phyloP scores from a whole-genome alignment of 92 coral and sea anemone genomes.

The Galaxea fascicularis region DNA sequence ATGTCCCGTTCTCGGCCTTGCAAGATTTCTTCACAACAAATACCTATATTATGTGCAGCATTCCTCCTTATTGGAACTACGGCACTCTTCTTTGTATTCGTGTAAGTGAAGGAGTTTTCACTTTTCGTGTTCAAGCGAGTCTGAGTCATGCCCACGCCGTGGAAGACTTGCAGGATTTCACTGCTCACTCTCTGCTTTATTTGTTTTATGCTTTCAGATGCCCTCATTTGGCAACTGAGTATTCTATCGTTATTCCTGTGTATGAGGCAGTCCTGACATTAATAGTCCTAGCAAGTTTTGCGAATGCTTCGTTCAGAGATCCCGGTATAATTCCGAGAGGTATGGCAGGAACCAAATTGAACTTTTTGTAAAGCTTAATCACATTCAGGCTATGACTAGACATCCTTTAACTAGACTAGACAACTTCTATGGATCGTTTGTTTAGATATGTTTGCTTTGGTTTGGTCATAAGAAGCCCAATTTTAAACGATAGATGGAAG shows the following conservation, averaged over 20 bases:
- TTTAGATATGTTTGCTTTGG: background rate
- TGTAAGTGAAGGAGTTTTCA: constrained; percentile 73
- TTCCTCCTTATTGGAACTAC: constrained; percentile 90
- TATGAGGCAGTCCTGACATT: constrained; percentile 89
- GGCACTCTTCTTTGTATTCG: constrained; percentile 89
- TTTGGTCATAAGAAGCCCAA: background rate
- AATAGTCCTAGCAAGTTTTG: constrained; percentile 89
- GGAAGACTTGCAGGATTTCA: constrained; percentile 32
- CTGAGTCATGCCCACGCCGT: constrained; percentile 54
- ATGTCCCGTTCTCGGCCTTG: constrained; percentile 85
- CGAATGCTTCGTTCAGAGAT: constrained; percentile 95
- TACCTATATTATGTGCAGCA: constrained; percentile 92
- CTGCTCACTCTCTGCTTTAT: constrained; percentile 6
- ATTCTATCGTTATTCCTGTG: constrained; percentile 85
- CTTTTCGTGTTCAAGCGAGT: constrained; percentile 40
- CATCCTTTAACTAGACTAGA: background rate
- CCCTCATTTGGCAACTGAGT: constrained; percentile 77
- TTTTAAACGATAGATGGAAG: background rate
- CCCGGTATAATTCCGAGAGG: constrained; percentile 98
- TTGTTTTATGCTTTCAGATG: constrained; percentile 77
- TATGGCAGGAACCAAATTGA: constrained; percentile 11
- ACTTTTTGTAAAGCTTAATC: background rate
- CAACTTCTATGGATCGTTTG: constrained; percentile 4
- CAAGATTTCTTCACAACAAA: constrained; percentile 84
- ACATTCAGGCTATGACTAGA: background rate